Evolutionary conservation across 2,888 invertebrate genomes (phyloP).

Genomic region (Ferrisia virgata): DNA sequence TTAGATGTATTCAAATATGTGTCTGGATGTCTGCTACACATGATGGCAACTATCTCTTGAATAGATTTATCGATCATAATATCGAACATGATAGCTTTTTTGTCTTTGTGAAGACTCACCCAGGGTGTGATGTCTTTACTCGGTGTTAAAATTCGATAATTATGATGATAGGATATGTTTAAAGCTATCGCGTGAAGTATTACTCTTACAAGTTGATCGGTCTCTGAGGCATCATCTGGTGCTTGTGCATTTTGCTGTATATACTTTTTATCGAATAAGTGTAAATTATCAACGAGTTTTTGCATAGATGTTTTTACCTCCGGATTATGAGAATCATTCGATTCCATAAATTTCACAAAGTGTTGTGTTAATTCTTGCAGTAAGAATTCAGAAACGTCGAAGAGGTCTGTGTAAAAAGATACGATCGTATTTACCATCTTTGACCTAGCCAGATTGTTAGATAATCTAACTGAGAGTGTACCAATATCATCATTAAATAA

Average conservation of each 20-base stretch:
- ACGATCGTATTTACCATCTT: neutral
- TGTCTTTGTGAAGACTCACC: neutral
- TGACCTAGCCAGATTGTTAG: neutral
- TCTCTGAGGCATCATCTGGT: neutral
- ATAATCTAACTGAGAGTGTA: neutral
- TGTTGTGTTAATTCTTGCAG: neutral
- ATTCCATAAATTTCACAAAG: neutral
- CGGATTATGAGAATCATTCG: neutral
- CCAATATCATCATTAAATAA: neutral
- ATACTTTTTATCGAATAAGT: neutral
- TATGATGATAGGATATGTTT: neutral
- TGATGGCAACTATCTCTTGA: neutral
- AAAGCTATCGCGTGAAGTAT: neutral
- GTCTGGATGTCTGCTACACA: neutral
- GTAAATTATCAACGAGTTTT: neutral
- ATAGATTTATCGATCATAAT: neutral
- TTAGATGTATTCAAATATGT: no score
- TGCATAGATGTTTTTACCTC: neutral
- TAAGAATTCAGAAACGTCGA: neutral
- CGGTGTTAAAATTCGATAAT: neutral
- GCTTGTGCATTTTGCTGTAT: neutral
- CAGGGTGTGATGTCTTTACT: neutral
- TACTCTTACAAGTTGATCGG: neutral
- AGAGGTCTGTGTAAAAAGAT: neutral
- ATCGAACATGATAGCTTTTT: neutral